A percentile compares a stretch with the other conserved stretches of the same genome.
These are phyloP conservation scores for Rutilus rutilus DNA, from an alignment of 2,113 vertebrate genomes.

Conservation along the genomic window DNA sequence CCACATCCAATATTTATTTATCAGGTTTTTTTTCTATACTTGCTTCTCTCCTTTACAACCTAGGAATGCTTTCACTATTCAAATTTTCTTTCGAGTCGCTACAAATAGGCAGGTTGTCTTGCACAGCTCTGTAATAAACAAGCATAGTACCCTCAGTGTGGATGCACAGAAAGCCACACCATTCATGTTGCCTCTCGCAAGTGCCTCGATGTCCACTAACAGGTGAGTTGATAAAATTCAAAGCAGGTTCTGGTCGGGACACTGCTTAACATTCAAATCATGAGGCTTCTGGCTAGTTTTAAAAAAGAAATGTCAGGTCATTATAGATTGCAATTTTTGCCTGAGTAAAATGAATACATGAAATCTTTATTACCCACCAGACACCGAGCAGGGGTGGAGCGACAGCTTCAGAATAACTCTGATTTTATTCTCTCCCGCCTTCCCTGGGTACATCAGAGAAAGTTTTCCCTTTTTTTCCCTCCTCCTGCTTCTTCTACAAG, in stretches of 20 bases:
- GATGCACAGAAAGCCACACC: constrained; percentile 4
- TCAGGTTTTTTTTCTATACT: background rate
- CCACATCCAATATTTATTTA: constrained; percentile 21
- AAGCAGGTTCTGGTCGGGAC: constrained; percentile 63
- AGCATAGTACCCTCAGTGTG: background rate
- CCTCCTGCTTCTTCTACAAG: constrained; percentile 63
- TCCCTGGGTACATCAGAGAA: constrained; percentile 71
- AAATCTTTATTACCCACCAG: constrained; percentile 85
- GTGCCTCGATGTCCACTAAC: background rate
- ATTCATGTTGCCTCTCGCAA: background rate
- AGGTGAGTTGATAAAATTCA: constrained; percentile 61
- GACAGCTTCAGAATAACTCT: constrained; percentile 75
- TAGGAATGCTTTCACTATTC: background rate
- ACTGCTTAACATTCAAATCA: constrained; percentile 78
- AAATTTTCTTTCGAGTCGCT: too few species aligned
- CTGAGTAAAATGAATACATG: constrained; percentile 81
- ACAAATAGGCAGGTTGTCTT: constrained; percentile 7
- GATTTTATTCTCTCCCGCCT: constrained; percentile 64
- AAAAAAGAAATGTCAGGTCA: constrained; percentile 82
- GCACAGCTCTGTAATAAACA: background rate
- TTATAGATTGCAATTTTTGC: constrained; percentile 80
- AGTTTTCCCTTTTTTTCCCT: constrained; percentile 20
- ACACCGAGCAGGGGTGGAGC: constrained; percentile 68
- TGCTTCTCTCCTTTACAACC: background rate
- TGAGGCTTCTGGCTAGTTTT: constrained; percentile 71